Conservation (phyloP, 2,888 invertebrate species). For the Chrysolina americana region DNA sequence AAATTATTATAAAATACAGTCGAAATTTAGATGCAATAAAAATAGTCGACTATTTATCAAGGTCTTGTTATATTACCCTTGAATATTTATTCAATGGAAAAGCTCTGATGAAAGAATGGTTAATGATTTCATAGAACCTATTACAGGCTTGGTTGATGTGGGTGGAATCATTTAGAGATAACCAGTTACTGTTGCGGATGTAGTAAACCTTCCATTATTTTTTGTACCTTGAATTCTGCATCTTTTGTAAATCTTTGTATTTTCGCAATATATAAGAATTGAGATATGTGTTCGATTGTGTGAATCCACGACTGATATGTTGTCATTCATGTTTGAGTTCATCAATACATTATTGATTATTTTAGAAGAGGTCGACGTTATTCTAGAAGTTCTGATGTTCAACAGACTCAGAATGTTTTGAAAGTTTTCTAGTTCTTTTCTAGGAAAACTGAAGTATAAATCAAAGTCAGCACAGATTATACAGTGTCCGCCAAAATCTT, state of each 20-base stretch:
- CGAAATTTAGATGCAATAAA: no score
- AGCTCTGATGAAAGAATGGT: background rate
- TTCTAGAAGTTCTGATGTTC: background rate
- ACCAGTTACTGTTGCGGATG: background rate
- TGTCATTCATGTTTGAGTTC: no score
- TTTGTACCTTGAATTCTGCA: no score
- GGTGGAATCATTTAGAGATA: background rate
- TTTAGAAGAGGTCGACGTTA: background rate
- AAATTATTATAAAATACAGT: no score
- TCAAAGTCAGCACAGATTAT: background rate
- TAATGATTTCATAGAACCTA: background rate
- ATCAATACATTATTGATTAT: conserved; percentile 5
- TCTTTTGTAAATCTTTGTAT: conserved; percentile 10
- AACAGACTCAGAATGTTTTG: background rate
- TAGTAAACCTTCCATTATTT: conserved; percentile 7
- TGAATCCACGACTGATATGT: background rate
- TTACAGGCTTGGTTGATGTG: background rate
- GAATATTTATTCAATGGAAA: background rate
- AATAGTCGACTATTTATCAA: no score
- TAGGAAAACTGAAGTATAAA: background rate
- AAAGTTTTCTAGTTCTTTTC: conserved; percentile 1
- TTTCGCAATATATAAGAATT: background rate
- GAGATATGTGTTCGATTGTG: background rate
- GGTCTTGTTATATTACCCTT: no score
- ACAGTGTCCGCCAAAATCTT: no score